Percentiles rank a stretch among this genome's conserved stretches.
phyloP scores from a whole-genome alignment of 2,113 vertebrate species.

The Limnothrissa miodon region DNA sequence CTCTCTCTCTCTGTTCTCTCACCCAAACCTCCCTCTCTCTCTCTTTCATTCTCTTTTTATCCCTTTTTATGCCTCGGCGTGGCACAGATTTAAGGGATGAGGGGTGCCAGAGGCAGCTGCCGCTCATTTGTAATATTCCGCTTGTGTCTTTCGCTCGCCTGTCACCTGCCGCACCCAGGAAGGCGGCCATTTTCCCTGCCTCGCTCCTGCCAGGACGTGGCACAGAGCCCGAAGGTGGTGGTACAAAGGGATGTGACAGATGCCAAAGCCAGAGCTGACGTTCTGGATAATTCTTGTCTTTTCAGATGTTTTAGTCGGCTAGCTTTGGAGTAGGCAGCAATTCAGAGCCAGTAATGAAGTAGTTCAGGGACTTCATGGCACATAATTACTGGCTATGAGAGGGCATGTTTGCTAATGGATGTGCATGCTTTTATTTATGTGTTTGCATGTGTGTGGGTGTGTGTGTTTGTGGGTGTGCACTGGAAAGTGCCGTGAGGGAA shows the following conservation, averaged over 20 bases:
- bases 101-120: constrained; percentile 15
- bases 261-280: background rate
- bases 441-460: background rate
- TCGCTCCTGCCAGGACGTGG: background rate
- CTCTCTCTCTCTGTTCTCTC: background rate
- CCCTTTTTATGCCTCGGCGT: constrained; percentile 21
- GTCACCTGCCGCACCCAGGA: background rate
- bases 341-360: background rate
- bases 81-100: constrained; percentile 31
- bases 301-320: background rate
- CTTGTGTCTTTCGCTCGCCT: background rate
- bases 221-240: background rate
- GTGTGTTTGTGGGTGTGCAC: background rate
- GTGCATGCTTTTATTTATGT: background rate
- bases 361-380: background rate
- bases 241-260: background rate
- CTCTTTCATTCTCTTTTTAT: constrained; percentile 23
- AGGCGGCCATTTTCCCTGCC: background rate
- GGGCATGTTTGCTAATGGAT: background rate
- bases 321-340: background rate
- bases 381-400: background rate
- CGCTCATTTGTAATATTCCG: constrained; percentile 30
- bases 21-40: background rate
- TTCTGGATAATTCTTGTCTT: background rate
- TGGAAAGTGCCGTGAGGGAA: background rate